These are phyloP conservation scores for Heliocidaris tuberculata DNA, from an alignment of 35 echinoderm and acorn worm species.

Conservation along the genomic window DNA sequence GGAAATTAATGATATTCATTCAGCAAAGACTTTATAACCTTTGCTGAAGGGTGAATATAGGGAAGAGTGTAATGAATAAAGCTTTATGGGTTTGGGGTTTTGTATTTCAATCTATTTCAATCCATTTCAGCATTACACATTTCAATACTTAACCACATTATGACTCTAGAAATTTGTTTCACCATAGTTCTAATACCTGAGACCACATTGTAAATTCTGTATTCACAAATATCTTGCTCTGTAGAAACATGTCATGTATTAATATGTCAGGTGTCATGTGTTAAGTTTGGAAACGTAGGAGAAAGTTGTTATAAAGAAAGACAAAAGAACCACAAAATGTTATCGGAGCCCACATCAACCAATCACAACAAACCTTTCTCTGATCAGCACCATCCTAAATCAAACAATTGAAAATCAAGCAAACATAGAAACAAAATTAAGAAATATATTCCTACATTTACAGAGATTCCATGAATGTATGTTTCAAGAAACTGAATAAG, in stretches of 20 bases:
- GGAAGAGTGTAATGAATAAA: too few species aligned
- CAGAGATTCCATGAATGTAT: neutral
- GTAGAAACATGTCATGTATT: neutral
- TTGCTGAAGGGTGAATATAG: too few species aligned
- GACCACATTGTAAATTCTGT: neutral
- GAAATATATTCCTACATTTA: neutral
- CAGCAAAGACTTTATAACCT: too few species aligned
- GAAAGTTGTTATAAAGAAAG: neutral
- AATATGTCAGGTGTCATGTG: neutral
- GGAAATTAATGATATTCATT: too few species aligned
- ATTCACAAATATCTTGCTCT: neutral
- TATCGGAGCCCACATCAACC: neutral
- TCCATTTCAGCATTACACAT: too few species aligned
- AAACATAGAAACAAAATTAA: slow-evolving; percentile 13
- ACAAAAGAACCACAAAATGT: neutral
- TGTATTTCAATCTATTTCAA: too few species aligned
- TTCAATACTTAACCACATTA: too few species aligned
- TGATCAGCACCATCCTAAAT: slow-evolving; percentile 62
- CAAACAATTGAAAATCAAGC: slow-evolving; percentile 45
- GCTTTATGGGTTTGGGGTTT: too few species aligned
- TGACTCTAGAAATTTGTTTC: too few species aligned
- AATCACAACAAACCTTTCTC: slow-evolving; percentile 61
- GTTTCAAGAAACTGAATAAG: neutral
- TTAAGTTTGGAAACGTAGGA: neutral
- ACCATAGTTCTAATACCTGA: neutral